These are phyloP conservation scores for Phoenicopterus ruber DNA, from an alignment of 2,113 vertebrate species.

Conservation along the genomic window DNA sequence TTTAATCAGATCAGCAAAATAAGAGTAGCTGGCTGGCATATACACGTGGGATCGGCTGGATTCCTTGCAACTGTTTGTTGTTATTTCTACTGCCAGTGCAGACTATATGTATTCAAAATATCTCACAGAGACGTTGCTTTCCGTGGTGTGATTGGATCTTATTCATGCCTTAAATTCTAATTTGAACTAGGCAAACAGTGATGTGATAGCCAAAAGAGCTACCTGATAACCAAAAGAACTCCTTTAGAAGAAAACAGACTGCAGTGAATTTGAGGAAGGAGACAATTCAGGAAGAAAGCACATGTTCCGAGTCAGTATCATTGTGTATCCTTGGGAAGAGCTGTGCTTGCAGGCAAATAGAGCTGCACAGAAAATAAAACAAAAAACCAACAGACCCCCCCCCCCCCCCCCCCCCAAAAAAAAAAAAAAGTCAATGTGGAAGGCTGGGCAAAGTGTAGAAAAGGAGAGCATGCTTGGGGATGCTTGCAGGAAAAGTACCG, in stretches of 20 bases:
- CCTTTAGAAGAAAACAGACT: not conserved
- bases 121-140: not conserved
- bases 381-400: not conserved
- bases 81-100: not conserved
- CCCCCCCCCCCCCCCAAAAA: not conserved
- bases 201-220: not conserved
- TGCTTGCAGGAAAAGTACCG: not conserved
- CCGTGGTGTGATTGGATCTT: not conserved
- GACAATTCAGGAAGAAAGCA: not conserved
- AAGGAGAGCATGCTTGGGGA: not conserved
- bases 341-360: not conserved
- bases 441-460: fast-evolving
- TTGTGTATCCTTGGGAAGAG: not conserved
- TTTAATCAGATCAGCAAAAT: conserved; percentile 31
- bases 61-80: not conserved
- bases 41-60: not conserved
- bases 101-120: not conserved
- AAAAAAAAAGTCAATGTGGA: not conserved
- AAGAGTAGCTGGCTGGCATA: not conserved
- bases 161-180: not conserved
- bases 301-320: fast-evolving
- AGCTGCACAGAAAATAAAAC: not conserved
- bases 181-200: not conserved
- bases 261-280: not conserved
- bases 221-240: not conserved